These are phyloP conservation scores for Leucosticte australis DNA, from an alignment of 2,113 vertebrate genomes.

Conservation along the genomic window DNA sequence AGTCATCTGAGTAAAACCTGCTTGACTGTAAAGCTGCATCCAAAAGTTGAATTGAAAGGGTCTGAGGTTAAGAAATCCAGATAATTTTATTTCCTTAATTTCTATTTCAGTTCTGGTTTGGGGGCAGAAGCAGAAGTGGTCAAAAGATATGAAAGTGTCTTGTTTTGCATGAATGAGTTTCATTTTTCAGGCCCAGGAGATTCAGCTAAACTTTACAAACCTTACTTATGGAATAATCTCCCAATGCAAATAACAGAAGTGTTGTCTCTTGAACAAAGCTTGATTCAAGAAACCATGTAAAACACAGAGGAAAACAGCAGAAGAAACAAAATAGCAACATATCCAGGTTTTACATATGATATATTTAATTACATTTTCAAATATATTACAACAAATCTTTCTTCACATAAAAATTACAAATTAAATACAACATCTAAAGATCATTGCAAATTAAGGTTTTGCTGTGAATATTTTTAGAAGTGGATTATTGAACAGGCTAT, in stretches of 20 bases:
- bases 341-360: neutral
- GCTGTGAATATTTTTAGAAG: constrained; percentile 10
- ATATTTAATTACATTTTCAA: constrained; percentile 30
- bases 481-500: neutral
- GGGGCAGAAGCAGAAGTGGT: constrained; percentile 22
- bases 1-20: neutral
- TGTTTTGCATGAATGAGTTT: neutral
- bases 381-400: constrained; percentile 4
- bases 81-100: constrained; percentile 19
- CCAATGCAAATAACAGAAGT: neutral
- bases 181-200: neutral
- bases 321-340: neutral
- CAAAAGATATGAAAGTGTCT: neutral
- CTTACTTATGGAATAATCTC: neutral
- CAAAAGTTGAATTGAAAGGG: constrained; percentile 35
- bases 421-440: constrained; percentile 21
- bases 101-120: constrained; percentile 30
- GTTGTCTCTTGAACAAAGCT: neutral
- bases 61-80: neutral
- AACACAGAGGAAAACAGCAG: neutral
- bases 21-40: neutral
- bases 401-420: constrained; percentile 24
- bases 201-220: neutral
- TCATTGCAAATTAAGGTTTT: constrained; percentile 2
- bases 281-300: neutral